Evolutionary conservation across 2,113 vertebrate species (phyloP), one percentile per base, ranked within the genome.

Genomic region (Lutjanus erythropterus): DNA sequence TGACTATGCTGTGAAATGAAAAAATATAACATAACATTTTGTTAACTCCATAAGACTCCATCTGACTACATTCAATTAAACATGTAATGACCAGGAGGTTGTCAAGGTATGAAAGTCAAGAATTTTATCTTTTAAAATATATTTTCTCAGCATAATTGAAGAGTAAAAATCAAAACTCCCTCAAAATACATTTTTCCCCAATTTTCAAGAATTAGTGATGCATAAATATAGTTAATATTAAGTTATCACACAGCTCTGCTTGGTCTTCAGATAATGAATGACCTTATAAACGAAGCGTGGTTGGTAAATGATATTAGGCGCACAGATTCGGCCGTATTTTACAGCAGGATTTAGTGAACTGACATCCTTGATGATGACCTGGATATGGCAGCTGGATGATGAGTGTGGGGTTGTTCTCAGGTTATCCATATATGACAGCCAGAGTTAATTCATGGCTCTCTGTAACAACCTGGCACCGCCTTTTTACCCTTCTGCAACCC

Each of bases 381-480:
- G 65, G 58, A 18, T 64, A 31, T 75, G 72, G 23, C 42, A 64
- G 75, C 21, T 6, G 42, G 53, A 66, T 70, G 66, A 75, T 52
- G 23, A 59, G 50, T 70, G 50, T 66, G 47, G 71, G 67, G 81
- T 81, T 78, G 53, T 71, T 81, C 83, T 80, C 33, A 69, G 80
- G 83, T 81, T 86, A 82, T 71, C 53, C 58, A 47, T 56, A 64
- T 71, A 71, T 69, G 68, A 81, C 84, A 82, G 72, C 58, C 47
- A 39, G 14, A n/a, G 23, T 59, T 70, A 89, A 82, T 88, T 81
- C 67, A 89, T 77, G 59, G 71, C 58, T 69, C 52, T 25, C 21
- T 58, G 56, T 71, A 78, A 85, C 25, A 59, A 81, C 61, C 72
- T 49, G 64, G 70, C 37, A 55, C 64, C 27, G 27, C 53, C 75